Conservation (phyloP, 1,140 invertebrate species). For the Neoseiulus cucumeris region DNA sequence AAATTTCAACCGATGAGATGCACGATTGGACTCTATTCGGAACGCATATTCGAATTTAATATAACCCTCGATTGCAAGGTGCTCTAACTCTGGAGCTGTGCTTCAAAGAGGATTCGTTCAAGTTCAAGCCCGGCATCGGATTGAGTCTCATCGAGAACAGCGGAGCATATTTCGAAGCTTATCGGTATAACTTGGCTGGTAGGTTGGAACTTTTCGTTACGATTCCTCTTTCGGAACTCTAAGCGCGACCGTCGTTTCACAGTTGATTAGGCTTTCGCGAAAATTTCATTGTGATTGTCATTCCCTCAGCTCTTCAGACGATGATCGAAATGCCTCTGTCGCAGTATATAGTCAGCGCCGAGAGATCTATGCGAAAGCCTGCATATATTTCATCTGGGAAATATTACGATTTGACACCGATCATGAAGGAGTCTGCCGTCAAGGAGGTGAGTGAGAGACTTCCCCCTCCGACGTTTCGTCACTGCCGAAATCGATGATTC, state of each 20-base stretch:
- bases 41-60: no score
- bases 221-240: not conserved
- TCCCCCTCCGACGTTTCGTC: no score
- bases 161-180: constrained; percentile 32
- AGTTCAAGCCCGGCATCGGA: constrained; percentile 6
- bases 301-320: not conserved
- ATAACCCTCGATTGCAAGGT: not conserved
- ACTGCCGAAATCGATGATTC: no score
- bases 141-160: constrained; percentile 29
- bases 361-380: not conserved
- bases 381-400: not conserved
- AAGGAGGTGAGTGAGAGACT: no score
- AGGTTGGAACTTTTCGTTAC: constrained; percentile 22
- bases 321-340: not conserved
- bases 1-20: no score
- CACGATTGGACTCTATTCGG: no score
- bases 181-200: constrained; percentile 28
- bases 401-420: not conserved
- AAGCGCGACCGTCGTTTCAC: not conserved
- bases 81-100: not conserved
- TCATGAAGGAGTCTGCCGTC: no score
- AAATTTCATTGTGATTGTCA: not conserved
- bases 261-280: not conserved
- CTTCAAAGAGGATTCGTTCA: constrained; percentile 8
- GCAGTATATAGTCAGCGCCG: not conserved